Conservation (phyloP, 2,797 vertebrate genomes). For the Okamejei kenojei region DNA sequence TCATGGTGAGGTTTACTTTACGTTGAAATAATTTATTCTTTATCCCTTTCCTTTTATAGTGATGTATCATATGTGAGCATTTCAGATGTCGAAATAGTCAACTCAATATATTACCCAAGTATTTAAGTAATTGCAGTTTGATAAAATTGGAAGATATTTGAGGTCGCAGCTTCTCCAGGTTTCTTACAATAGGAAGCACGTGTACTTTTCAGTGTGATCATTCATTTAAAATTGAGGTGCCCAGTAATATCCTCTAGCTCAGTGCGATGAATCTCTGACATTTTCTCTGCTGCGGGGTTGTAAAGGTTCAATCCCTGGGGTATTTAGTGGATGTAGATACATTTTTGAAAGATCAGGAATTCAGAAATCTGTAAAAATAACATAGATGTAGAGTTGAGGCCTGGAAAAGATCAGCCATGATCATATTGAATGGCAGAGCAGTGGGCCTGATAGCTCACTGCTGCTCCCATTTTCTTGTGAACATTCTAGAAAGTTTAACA, state of each 20-base stretch:
- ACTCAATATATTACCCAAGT: not conserved
- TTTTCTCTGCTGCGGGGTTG: too few relatives aligned
- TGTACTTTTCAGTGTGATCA: not conserved
- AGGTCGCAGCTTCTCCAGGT: not conserved
- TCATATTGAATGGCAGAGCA: too few relatives aligned
- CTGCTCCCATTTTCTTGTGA: not conserved
- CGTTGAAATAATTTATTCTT: not conserved
- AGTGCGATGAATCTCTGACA: too few relatives aligned
- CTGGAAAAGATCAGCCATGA: too few relatives aligned
- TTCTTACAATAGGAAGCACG: not conserved
- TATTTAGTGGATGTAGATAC: too few relatives aligned
- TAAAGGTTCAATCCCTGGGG: too few relatives aligned
- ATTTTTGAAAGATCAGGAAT: too few relatives aligned
- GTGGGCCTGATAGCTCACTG: too few relatives aligned
- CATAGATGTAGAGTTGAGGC: too few relatives aligned
- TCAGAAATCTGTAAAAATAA: too few relatives aligned
- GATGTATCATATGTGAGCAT: not conserved
- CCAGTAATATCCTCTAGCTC: too few relatives aligned
- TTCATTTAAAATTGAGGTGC: too few relatives aligned
- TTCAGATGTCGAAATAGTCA: not conserved
- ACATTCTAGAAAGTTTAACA: not conserved
- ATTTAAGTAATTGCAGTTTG: not conserved
- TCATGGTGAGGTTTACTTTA: not conserved
- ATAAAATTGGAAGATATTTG: not conserved
- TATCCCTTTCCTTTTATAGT: not conserved